A percentile compares a stretch with the other conserved stretches of the same genome.
These are phyloP conservation scores for Reticulitermes speratus DNA, from an alignment of 1,140 invertebrate genomes.

Conservation along the genomic window DNA sequence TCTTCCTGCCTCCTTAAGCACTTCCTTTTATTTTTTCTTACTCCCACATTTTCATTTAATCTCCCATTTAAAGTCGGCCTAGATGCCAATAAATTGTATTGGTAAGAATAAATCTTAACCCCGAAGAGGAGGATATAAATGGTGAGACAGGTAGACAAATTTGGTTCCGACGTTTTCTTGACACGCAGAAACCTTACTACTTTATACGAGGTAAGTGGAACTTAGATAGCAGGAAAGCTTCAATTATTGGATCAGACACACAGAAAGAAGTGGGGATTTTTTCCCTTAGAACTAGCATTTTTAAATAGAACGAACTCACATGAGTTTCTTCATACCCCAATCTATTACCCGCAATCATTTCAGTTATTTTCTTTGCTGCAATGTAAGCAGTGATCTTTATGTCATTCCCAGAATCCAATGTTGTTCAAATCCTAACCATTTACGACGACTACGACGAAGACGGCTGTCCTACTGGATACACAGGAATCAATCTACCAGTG, in stretches of 20 bases:
- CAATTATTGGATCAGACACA: conserved; percentile 22
- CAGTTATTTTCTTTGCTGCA: too few species aligned
- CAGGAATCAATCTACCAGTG: too few species aligned
- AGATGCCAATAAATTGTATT: conserved; percentile 35
- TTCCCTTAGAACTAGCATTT: neutral
- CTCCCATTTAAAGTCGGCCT: conserved; percentile 30
- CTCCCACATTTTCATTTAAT: conserved; percentile 31
- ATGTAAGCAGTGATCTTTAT: too few species aligned
- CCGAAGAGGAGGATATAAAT: neutral
- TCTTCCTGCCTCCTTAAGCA: neutral
- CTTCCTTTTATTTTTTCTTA: neutral
- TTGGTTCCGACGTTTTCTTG: neutral
- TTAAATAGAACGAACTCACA: neutral
- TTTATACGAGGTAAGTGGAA: conserved; percentile 5
- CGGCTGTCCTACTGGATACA: too few species aligned
- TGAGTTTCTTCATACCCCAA: neutral
- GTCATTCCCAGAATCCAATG: too few species aligned
- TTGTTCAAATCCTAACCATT: too few species aligned
- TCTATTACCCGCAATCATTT: neutral
- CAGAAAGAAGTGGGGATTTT: neutral
- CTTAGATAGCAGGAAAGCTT: conserved; percentile 6
- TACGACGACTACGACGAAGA: too few species aligned
- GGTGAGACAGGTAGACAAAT: conserved; percentile 10
- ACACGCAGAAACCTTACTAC: neutral
- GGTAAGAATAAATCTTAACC: conserved; percentile 26